Percentiles rank a stretch among this genome's conserved stretches.
Conservation (phyloP, 2,113 vertebrate species). For the Chrysochloris asiatica region DNA sequence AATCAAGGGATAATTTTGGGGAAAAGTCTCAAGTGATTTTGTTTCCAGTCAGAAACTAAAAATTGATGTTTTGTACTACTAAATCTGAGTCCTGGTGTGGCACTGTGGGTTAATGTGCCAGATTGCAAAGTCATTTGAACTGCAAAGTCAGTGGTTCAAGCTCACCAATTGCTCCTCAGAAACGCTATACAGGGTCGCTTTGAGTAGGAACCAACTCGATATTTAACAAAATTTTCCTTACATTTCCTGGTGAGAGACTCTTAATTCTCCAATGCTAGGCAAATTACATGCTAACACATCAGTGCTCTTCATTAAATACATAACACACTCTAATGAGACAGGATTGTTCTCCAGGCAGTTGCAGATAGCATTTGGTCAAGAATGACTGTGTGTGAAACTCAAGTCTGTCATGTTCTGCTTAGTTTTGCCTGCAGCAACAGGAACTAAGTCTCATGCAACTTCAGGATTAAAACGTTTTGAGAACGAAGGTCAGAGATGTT, state of each 20-base stretch:
- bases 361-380: constrained; percentile 10
- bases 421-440: constrained; percentile 13
- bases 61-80: too few relatives aligned
- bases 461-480: background rate
- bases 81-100: too few relatives aligned
- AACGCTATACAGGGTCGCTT: too few relatives aligned
- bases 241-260: background rate
- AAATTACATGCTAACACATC: background rate
- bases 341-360: constrained; percentile 37
- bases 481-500: background rate
- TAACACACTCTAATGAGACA: background rate
- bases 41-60: too few relatives aligned
- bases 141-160: too few relatives aligned
- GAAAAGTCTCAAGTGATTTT: too few relatives aligned
- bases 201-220: too few relatives aligned
- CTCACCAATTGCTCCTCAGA: too few relatives aligned
- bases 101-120: too few relatives aligned
- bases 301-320: background rate
- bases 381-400: constrained; percentile 22
- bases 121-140: too few relatives aligned
- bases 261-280: background rate
- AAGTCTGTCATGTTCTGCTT: constrained; percentile 46
- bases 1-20: too few relatives aligned
- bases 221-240: too few relatives aligned
- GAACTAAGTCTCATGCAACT: background rate